Percentiles rank a stretch among this genome's conserved stretches.
These are phyloP conservation scores for Cosmia trapezina DNA, from an alignment of 2,888 invertebrate genomes.

Conservation along the genomic window DNA sequence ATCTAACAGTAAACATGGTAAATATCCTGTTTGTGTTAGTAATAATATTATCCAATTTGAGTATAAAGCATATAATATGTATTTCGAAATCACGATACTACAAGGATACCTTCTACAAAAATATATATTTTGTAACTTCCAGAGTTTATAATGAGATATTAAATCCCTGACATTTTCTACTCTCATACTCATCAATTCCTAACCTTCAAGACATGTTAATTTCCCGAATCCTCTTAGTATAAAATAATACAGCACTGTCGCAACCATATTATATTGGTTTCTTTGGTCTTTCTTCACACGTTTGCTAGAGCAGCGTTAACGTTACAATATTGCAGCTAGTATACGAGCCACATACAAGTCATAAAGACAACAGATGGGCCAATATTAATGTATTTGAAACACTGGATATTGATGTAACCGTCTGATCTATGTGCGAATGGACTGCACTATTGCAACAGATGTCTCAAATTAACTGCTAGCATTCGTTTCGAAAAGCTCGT, in stretches of 20 bases:
- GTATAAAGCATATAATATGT: too few relatives aligned
- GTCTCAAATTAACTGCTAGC: conserved; percentile 15
- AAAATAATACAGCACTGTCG: conserved; percentile 16
- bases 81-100: neutral
- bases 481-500: conserved; percentile 7
- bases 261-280: conserved; percentile 17
- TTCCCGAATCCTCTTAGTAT: conserved; percentile 3
- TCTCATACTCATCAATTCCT: conserved; percentile 11
- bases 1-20: too few relatives aligned
- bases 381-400: conserved; percentile 33
- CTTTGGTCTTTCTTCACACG: conserved; percentile 17
- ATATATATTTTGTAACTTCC: conserved; percentile 12
- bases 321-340: conserved; percentile 19
- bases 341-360: conserved; percentile 6
- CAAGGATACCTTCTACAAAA: neutral
- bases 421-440: conserved; percentile 21
- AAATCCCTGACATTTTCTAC: conserved; percentile 35
- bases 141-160: conserved; percentile 10
- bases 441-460: conserved; percentile 31
- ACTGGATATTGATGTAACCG: conserved; percentile 26
- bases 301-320: conserved; percentile 10
- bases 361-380: conserved; percentile 20
- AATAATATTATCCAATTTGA: too few relatives aligned
- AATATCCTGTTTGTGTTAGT: too few relatives aligned
- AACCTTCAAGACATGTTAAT: conserved; percentile 32